phyloP scores from a whole-genome alignment of 2,888 invertebrate species.

The Nemotelus pantherinus region DNA sequence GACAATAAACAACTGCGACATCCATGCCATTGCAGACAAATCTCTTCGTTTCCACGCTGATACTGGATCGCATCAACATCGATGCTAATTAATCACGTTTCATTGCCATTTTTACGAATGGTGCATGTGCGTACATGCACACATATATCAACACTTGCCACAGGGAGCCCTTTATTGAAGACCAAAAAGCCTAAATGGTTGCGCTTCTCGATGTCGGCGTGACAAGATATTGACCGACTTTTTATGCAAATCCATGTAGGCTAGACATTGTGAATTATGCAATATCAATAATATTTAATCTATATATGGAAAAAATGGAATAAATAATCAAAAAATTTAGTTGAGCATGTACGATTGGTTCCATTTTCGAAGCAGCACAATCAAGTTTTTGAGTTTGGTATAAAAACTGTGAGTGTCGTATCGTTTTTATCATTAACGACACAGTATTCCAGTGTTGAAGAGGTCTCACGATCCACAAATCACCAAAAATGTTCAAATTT shows the following conservation, averaged over 20 bases:
- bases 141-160: no score
- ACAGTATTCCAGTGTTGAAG: constrained; percentile 11
- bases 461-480: not conserved
- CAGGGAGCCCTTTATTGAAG: no score
- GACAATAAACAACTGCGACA: no score
- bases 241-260: constrained; percentile 21
- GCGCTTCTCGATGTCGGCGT: no score
- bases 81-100: no score
- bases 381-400: constrained; percentile 15
- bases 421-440: constrained; percentile 1
- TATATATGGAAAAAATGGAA: constrained; percentile 24
- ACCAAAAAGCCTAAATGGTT: no score
- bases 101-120: no score
- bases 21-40: no score
- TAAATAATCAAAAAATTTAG: constrained; percentile 14
- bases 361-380: not conserved
- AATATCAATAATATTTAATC: constrained; percentile 10
- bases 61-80: no score
- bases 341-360: not conserved
- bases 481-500: constrained; percentile 31
- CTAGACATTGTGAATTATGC: not conserved
- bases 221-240: constrained; percentile 5
- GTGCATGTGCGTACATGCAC: no score
- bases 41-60: no score
- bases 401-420: constrained; percentile 12